Conservation (phyloP, 30 jellyfish, hydroid and myxozoan species). For the Sanderia malayensis region DNA sequence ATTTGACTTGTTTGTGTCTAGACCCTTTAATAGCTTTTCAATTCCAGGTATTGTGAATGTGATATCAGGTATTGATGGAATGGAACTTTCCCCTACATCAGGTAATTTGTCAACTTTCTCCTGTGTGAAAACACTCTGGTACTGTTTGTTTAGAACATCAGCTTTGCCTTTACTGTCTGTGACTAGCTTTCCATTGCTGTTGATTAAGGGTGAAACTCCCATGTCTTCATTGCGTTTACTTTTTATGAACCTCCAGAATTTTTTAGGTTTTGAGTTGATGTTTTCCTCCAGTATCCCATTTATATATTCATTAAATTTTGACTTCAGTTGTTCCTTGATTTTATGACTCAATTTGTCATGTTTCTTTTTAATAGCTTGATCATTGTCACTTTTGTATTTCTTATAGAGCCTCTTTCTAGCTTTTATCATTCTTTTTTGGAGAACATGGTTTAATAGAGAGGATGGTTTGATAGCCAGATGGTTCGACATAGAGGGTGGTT, state of each 20-base stretch:
- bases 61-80: neutral
- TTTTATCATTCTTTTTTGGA: too few relatives aligned
- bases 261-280: neutral
- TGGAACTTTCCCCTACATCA: too few relatives aligned
- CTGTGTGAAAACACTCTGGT: neutral
- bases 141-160: neutral
- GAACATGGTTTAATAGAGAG: too few relatives aligned
- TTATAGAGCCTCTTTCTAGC: neutral
- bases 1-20: neutral
- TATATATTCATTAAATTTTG: too few relatives aligned
- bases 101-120: too few relatives aligned
- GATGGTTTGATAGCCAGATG: too few relatives aligned
- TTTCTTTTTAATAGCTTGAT: neutral
- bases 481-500: too few relatives aligned
- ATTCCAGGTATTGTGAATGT: neutral
- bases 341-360: neutral
- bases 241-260: slow-evolving; percentile 19
- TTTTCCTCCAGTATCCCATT: neutral
- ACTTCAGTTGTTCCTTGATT: neutral
- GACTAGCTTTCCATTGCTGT: neutral
- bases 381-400: neutral
- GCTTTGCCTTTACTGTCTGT: slow-evolving; percentile 3
- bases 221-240: slow-evolving; percentile 34
- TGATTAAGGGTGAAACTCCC: slow-evolving; percentile 24
- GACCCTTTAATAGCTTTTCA: neutral